phyloP scores from a whole-genome alignment of 2,113 vertebrate species.

The Myxocyprinus asiaticus region DNA sequence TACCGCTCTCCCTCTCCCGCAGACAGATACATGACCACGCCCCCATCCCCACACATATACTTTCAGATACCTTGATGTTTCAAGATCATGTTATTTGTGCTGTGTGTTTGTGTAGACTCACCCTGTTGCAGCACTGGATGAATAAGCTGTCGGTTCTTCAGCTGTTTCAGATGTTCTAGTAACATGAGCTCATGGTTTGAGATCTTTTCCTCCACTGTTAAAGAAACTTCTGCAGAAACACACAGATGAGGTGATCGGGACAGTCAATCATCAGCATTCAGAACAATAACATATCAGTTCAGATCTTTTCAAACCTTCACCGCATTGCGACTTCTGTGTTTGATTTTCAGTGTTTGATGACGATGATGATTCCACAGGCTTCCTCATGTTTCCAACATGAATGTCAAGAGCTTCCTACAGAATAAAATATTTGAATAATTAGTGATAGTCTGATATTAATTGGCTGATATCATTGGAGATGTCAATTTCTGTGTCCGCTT shows the following conservation, averaged over 20 bases:
- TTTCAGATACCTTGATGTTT: no score
- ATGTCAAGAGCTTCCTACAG: conserved; percentile 86
- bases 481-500: no score
- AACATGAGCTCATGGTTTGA: conserved; percentile 67
- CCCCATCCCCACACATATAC: no score
- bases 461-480: no score
- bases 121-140: conserved; percentile 90
- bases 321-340: background rate
- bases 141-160: conserved; percentile 87
- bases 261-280: no score
- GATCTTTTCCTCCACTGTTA: conserved; percentile 56
- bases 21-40: no score
- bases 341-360: background rate
- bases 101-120: conserved; percentile 57
- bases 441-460: no score
- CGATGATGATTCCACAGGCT: background rate
- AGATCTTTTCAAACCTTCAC: background rate
- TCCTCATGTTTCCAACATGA: conserved; percentile 75
- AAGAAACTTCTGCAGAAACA: conserved; percentile 18
- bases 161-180: conserved; percentile 79
- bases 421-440: conserved; percentile 8
- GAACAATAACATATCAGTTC: no score
- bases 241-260: no score
- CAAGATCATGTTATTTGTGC: no score
- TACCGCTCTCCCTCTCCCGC: no score